phyloP scores from a whole-genome alignment of 2,113 vertebrate species.

The Seriola rivoliana region DNA sequence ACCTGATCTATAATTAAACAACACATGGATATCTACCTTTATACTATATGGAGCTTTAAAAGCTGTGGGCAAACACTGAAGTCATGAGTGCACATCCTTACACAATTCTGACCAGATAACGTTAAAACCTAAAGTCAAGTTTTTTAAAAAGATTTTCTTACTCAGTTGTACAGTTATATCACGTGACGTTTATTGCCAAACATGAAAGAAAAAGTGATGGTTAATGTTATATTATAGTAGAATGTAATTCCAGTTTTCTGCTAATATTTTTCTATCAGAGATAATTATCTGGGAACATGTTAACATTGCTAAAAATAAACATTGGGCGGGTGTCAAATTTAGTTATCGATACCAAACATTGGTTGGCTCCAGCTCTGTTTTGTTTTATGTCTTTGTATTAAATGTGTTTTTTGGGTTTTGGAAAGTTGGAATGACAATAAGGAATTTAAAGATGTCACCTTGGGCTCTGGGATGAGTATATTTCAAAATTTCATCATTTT shows the following conservation, averaged over 20 bases:
- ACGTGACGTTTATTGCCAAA: neutral
- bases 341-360: neutral
- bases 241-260: neutral
- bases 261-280: neutral
- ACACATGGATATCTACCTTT: no score
- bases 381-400: neutral
- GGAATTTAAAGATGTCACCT: neutral
- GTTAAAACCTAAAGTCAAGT: no score
- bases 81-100: no score
- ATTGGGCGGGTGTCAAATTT: neutral
- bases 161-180: neutral
- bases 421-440: neutral
- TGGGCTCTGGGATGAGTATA: neutral
- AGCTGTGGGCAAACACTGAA: neutral
- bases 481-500: neutral
- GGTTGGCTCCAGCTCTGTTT: neutral
- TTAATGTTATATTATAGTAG: no score
- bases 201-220: neutral
- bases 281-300: neutral
- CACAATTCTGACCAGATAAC: no score
- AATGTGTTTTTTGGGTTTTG: neutral
- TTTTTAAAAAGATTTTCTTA: no score
- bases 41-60: neutral
- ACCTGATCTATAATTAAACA: no score
- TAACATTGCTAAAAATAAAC: neutral